A percentile compares a stretch with the other conserved stretches of the same genome.
Conservation (phyloP, 2,113 vertebrate species). For the Oncorhynchus nerka region DNA sequence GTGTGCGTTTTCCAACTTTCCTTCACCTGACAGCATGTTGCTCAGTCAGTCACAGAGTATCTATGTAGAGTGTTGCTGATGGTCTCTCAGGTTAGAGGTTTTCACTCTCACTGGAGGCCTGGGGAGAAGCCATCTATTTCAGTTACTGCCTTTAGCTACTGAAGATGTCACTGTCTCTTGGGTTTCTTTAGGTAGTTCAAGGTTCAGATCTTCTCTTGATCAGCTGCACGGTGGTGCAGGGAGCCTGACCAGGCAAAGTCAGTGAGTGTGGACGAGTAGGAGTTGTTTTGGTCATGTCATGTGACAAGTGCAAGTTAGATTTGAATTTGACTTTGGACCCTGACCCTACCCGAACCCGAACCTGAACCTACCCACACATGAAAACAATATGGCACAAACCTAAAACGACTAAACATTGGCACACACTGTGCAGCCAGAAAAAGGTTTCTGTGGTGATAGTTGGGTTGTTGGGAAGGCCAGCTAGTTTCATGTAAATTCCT, state of each 20-base stretch:
- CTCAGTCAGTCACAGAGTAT: neutral
- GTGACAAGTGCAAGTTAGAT: too few species aligned
- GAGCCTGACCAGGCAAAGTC: neutral
- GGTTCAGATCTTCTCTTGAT: neutral
- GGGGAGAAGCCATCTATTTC: neutral
- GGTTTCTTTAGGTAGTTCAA: neutral
- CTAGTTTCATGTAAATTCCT: slow-evolving; percentile 34
- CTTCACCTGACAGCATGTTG: neutral
- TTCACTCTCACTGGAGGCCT: neutral
- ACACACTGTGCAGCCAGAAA: neutral
- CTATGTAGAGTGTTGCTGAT: neutral
- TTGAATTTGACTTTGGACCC: too few species aligned
- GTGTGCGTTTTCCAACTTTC: neutral
- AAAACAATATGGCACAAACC: neutral
- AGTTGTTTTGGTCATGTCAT: too few species aligned
- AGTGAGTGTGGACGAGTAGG: neutral
- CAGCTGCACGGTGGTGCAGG: neutral
- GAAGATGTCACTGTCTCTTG: neutral
- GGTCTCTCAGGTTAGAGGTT: too few species aligned
- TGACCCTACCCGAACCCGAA: too few species aligned
- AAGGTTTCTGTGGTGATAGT: neutral
- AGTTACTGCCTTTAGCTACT: neutral
- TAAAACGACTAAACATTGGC: slow-evolving; percentile 7
- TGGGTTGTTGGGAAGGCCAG: neutral
- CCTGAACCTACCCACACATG: neutral